phyloP scores from a whole-genome alignment of 1,140 invertebrate genomes.

The Anastatus disparis region DNA sequence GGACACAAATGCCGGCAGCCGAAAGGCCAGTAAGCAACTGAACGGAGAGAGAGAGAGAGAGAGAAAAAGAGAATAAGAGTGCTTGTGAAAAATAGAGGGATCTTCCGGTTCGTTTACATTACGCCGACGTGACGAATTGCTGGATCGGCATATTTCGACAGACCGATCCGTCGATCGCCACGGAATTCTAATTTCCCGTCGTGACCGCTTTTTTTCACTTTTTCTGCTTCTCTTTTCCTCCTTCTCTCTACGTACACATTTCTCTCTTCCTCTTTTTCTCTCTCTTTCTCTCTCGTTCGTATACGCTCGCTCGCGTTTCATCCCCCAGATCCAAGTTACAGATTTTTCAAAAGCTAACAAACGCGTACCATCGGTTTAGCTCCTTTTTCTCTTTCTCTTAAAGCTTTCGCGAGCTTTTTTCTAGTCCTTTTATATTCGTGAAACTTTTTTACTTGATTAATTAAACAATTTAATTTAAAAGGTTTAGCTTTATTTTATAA shows the following conservation, averaged over 20 bases:
- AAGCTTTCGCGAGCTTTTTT: no score
- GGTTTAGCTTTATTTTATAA: slow-evolving; percentile 23
- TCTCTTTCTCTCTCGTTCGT: background rate
- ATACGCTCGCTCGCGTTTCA: no score
- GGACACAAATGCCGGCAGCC: no score
- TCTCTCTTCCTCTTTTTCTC: background rate
- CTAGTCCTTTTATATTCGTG: slow-evolving; percentile 2
- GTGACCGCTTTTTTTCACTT: slow-evolving; percentile 24
- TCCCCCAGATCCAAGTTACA: no score
- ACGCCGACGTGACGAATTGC: slow-evolving; percentile 39
- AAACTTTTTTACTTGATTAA: slow-evolving; percentile 31
- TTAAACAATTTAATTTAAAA: slow-evolving; percentile 28
- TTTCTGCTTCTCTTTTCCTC: background rate
- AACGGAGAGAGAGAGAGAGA: background rate
- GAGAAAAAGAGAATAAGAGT: background rate
- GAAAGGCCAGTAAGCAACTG: no score
- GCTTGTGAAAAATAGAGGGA: slow-evolving; percentile 40
- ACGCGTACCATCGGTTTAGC: no score
- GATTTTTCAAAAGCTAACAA: no score
- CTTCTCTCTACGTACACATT: background rate
- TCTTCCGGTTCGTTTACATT: slow-evolving; percentile 41
- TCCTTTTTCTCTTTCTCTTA: no score
- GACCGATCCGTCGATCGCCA: slow-evolving; percentile 41
- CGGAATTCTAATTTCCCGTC: slow-evolving; percentile 41
- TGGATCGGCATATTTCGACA: slow-evolving; percentile 43